Conservation (phyloP, 2,113 vertebrate genomes). For the Neolamprologus devosi region DNA sequence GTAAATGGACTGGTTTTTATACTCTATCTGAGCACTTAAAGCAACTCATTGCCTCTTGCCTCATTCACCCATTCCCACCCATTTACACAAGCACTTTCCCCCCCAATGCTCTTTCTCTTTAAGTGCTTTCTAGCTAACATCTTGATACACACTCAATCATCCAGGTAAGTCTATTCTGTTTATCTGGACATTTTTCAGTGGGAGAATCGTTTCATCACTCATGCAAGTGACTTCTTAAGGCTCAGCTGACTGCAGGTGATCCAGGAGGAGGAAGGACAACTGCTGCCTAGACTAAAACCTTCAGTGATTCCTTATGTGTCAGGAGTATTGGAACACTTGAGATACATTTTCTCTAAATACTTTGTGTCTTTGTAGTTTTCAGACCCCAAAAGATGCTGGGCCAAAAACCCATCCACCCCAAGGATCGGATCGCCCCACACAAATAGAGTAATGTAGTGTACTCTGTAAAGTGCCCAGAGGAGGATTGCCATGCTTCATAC, state of each 20-base stretch:
- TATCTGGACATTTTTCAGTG: not conserved
- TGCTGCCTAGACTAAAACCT: not conserved
- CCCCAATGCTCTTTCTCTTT: not conserved
- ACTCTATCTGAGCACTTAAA: not conserved
- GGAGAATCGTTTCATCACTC: not conserved
- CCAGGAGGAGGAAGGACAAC: not conserved
- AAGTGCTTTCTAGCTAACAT: not conserved
- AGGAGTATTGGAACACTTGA: not conserved
- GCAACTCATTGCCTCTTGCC: not conserved
- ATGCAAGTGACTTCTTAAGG: not conserved
- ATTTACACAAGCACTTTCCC: not conserved
- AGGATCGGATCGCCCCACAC: not conserved
- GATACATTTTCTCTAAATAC: not conserved
- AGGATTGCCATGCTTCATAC: not conserved
- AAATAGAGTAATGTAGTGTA: not conserved
- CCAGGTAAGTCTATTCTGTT: not conserved
- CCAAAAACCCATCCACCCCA: not conserved
- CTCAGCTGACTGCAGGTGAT: not conserved
- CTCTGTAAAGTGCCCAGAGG: not conserved
- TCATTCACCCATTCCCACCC: not conserved
- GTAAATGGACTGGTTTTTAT: not conserved
- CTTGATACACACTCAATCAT: not conserved
- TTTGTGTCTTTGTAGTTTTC: not conserved
- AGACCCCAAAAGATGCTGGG: not conserved
- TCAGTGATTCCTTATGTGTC: not conserved